Conservation (phyloP, 2,797 vertebrate genomes). For the Ptychadena robeensis region DNA sequence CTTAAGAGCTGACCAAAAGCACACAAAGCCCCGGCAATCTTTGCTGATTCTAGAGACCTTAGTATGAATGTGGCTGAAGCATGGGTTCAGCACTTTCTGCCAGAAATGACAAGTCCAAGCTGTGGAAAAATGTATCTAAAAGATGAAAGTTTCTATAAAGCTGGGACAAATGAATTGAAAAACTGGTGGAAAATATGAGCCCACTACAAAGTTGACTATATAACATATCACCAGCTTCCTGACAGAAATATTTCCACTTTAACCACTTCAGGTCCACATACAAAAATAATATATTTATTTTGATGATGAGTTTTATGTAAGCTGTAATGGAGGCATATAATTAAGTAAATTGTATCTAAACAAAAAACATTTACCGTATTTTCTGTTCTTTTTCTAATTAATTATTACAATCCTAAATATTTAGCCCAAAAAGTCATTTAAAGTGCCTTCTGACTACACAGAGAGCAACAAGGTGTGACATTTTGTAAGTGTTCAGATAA, state of each 20-base stretch:
- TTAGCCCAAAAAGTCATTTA: not conserved
- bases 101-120: not conserved
- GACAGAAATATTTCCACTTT: not conserved
- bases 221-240: not conserved
- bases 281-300: not conserved
- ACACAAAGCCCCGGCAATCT: too few species aligned
- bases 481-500: not conserved
- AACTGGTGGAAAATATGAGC: not conserved
- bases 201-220: not conserved
- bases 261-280: not conserved
- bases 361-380: too few species aligned
- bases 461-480: not conserved
- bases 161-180: not conserved
- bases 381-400: too few species aligned
- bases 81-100: not conserved
- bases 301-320: not conserved
- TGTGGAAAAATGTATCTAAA: not conserved
- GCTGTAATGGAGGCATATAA: not conserved
- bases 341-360: not conserved
- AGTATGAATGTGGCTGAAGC: not conserved
- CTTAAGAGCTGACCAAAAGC: too few species aligned
- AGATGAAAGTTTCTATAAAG: not conserved
- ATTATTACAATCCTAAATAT: too few species aligned
- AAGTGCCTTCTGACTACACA: not conserved
- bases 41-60: not conserved